Evolutionary conservation across 1,140 invertebrate species (phyloP).

Genomic region (Drosophila melanica): DNA sequence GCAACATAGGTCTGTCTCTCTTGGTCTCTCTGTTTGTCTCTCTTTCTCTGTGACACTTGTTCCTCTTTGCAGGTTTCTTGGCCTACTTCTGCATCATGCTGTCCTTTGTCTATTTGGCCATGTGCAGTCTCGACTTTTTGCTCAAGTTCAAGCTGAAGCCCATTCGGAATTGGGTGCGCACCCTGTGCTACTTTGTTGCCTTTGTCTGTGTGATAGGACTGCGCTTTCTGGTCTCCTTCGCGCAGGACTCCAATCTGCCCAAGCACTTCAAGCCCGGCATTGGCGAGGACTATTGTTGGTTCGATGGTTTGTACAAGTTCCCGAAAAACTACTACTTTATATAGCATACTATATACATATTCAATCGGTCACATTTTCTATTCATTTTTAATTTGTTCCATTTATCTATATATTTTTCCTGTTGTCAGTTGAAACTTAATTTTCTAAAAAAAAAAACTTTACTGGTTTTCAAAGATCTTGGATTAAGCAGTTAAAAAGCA

Average conservation of each 20-base stretch:
- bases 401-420: no score
- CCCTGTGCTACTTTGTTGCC: constrained; percentile 87
- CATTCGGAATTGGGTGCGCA: constrained; percentile 83
- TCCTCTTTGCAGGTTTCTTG: constrained; percentile 85
- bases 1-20: constrained; percentile 61
- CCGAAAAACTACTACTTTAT: background rate
- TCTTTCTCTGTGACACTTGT: background rate
- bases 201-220: constrained; percentile 87
- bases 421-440: no score
- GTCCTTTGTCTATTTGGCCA: constrained; percentile 91
- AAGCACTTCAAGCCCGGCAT: constrained; percentile 85
- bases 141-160: constrained; percentile 87
- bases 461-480: no score
- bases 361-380: no score
- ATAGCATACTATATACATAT: background rate
- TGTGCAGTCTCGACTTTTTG: constrained; percentile 91
- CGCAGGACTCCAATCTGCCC: constrained; percentile 85
- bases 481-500: no score
- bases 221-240: constrained; percentile 82
- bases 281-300: constrained; percentile 86
- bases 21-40: fast-evolving
- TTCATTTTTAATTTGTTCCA: no score
- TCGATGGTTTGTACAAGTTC: constrained; percentile 83
- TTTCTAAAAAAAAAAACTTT: no score
- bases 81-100: constrained; percentile 90